These are phyloP conservation scores for Campopleginae sp. DNA, from an alignment of 2,888 invertebrate species.

Conservation along the genomic window DNA sequence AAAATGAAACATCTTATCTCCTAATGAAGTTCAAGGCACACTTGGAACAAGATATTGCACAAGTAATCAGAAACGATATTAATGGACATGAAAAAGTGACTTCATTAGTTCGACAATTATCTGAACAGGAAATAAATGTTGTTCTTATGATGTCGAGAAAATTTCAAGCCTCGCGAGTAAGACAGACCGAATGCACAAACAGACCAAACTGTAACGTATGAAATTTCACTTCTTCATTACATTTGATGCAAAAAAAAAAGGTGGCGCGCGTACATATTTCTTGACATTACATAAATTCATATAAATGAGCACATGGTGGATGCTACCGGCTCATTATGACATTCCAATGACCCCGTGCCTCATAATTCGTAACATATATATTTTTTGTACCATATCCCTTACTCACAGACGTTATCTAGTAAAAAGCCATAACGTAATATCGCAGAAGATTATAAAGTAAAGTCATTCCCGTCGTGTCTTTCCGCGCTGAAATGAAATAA, in stretches of 20 bases:
- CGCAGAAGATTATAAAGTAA: slow-evolving; percentile 47
- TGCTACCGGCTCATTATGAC: slow-evolving; percentile 34
- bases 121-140: slow-evolving; percentile 5
- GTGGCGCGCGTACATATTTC: neutral
- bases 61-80: neutral
- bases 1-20: neutral
- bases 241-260: neutral
- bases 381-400: slow-evolving; percentile 41
- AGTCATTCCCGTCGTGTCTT: slow-evolving; percentile 41
- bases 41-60: neutral
- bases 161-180: neutral
- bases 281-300: slow-evolving; percentile 8
- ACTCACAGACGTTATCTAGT: slow-evolving; percentile 48
- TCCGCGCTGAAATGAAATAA: slow-evolving; percentile 27
- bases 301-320: slow-evolving; percentile 2
- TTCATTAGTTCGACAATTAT: neutral
- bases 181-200: neutral
- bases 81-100: neutral
- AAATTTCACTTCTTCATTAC: slow-evolving; percentile 2
- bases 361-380: slow-evolving; percentile 47
- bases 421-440: slow-evolving; percentile 55
- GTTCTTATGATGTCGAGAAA: neutral
- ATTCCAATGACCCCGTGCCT: slow-evolving; percentile 44
- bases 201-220: neutral
- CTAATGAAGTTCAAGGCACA: slow-evolving; percentile 7